phyloP scores from a whole-genome alignment of 2,797 vertebrate species.

The Tauraco hartlaubi region DNA sequence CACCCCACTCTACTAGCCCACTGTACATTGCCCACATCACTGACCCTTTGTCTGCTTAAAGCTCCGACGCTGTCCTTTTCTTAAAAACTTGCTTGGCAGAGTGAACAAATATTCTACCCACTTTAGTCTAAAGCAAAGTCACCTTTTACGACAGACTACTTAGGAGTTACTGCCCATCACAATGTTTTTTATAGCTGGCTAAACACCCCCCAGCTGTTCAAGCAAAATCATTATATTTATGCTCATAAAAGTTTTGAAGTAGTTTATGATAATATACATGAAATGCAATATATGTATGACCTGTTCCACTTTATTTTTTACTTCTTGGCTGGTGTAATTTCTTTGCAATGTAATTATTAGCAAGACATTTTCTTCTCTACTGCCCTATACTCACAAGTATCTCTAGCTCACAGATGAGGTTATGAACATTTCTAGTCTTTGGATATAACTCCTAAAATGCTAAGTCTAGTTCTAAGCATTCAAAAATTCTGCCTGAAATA shows the following conservation, averaged over 20 bases:
- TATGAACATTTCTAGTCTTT: not conserved
- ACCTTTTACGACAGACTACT: not conserved
- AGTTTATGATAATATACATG: not conserved
- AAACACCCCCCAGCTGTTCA: not conserved
- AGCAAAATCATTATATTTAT: not conserved
- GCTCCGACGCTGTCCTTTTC: not conserved
- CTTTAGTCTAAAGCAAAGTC: not conserved
- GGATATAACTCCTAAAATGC: not conserved
- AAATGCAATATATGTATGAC: not conserved
- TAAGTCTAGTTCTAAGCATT: not conserved
- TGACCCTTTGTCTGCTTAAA: not conserved
- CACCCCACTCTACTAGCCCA: not conserved
- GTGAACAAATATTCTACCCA: not conserved
- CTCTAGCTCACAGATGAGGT: not conserved
- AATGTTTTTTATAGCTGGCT: not conserved
- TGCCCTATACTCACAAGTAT: not conserved
- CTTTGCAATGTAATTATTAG: not conserved
- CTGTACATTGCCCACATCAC: not conserved
- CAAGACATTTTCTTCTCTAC: not conserved
- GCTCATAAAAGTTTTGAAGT: not conserved
- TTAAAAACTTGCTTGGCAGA: not conserved
- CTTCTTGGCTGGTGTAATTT: not conserved
- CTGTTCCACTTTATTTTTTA: not conserved
- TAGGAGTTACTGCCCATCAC: not conserved
- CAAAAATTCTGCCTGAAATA: not conserved